Percentiles rank a stretch among this genome's conserved stretches.
phyloP scores from a whole-genome alignment of 2,888 invertebrate species.

The Leptopilina syphax region DNA sequence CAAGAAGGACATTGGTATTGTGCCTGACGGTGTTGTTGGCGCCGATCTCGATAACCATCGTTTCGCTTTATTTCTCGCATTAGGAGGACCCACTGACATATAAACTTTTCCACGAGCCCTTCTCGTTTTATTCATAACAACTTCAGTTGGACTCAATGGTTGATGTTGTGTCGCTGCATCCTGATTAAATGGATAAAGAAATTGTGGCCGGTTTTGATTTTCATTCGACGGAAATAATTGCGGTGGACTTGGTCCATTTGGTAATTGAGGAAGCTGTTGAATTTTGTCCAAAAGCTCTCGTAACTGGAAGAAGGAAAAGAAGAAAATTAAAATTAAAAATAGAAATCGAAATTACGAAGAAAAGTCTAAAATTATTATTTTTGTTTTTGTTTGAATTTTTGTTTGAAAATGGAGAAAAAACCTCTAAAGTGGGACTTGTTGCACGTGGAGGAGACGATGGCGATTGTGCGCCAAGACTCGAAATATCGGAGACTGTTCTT shows the following conservation, averaged over 20 bases:
- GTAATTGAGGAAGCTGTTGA: constrained; percentile 81
- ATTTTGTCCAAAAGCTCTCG: constrained; percentile 86
- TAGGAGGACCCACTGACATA: constrained; percentile 75
- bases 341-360: constrained; percentile 1
- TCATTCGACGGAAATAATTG: constrained; percentile 52
- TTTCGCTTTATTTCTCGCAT: constrained; percentile 63
- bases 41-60: constrained; percentile 87
- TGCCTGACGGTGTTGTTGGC: constrained; percentile 87
- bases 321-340: constrained; percentile 40
- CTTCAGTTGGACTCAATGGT: constrained; percentile 68
- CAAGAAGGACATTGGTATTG: constrained; percentile 83
- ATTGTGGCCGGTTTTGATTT: constrained; percentile 66
- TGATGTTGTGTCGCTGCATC: constrained; percentile 60
- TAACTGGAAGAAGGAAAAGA: constrained; percentile 61
- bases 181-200: constrained; percentile 62
- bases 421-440: constrained; percentile 89
- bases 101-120: constrained; percentile 77
- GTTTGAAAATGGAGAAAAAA: constrained; percentile 63
- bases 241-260: constrained; percentile 63
- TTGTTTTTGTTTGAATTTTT: neutral
- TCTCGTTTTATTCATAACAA: constrained; percentile 64
- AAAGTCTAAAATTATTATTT: neutral
- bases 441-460: constrained; percentile 88
- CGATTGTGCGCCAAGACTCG: constrained; percentile 84
- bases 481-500: constrained; percentile 82